Evolutionary conservation across 2,797 vertebrate species (phyloP), one percentile per base, ranked within the genome.

Genomic region (Aotus griseimembra): DNA sequence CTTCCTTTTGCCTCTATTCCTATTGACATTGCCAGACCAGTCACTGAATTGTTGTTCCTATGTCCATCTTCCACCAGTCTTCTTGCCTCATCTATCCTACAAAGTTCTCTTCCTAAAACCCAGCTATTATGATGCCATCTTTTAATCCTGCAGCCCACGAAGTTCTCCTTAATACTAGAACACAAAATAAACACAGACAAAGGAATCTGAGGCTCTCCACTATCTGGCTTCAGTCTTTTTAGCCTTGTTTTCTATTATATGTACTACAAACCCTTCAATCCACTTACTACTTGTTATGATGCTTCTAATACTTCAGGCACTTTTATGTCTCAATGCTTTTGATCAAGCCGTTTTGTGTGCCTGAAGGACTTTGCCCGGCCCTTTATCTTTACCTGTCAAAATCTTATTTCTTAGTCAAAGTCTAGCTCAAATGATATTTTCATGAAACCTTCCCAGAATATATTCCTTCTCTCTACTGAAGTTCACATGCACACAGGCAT

Each of bases 361-460:
- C 22, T 81, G n/a, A 19, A 70, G 41, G 36, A 52, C 0, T 44
- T 88, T 10, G 58, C 20, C 14, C 52, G 50, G n/a, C 9, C 57
- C 24, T 26, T 93, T 28, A 89, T n/a, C 52, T 88, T 84, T 81
- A 81, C 48, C 55, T 58, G 26, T 61, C 12, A 81, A 92, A 75
- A 92, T 81, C 24, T 57, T 86, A 52, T 39, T 92, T 55, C 70
- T 12, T 22, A 93, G 64, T 30, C 73, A 97, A 93, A 39, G 57
- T 44, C 12, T 61, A 85, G 39, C 20, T 46, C 36, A 92, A 94
- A 83, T 79, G 12, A 41, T 50, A 44, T 46, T 92, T 93, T 75
- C 41, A 55, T 61, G 55, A 88, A 90, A 90, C 1, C 3, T 36
- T 67, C 14, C n/a, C 79, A 58, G 33, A 83, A 70, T 93, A 33